These are phyloP conservation scores for Tenthredo scrophulariae DNA, from an alignment of 2,888 invertebrate species.

Conservation along the genomic window DNA sequence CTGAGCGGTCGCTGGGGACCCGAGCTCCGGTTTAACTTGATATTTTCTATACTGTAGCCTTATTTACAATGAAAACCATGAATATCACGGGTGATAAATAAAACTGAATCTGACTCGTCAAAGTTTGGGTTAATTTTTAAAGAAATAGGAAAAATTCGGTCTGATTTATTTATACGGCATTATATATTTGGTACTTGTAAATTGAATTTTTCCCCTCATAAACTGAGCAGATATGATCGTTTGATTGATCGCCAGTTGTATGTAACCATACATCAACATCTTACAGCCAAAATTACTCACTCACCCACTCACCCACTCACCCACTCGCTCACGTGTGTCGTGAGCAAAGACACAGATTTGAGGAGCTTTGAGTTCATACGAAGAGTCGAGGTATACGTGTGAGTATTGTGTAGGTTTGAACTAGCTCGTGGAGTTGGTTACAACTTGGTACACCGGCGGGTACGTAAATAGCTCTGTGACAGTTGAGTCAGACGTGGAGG, in stretches of 20 bases:
- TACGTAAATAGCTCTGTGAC: conserved; percentile 50
- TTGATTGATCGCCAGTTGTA: conserved; percentile 10
- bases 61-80: not conserved
- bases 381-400: not conserved
- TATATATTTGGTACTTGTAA: not conserved
- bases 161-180: not conserved
- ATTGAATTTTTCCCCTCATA: not conserved
- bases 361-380: conserved; percentile 12
- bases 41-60: not conserved
- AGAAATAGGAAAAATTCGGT: not conserved
- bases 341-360: conserved; percentile 21
- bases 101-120: not conserved
- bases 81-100: not conserved
- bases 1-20: conserved; percentile 14
- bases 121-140: not conserved
- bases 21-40: conserved; percentile 30
- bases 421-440: conserved; percentile 29
- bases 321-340: conserved; percentile 4
- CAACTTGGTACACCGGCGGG: conserved; percentile 22
- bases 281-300: conserved; percentile 12
- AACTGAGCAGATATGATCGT: conserved; percentile 3
- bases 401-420: conserved; percentile 16
- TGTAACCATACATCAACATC: conserved; percentile 3
- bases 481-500: conserved; percentile 39
- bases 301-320: not conserved